A percentile compares a stretch with the other conserved stretches of the same genome.
Conservation (phyloP, 2,888 invertebrate species). For the Brachyptera putata region DNA sequence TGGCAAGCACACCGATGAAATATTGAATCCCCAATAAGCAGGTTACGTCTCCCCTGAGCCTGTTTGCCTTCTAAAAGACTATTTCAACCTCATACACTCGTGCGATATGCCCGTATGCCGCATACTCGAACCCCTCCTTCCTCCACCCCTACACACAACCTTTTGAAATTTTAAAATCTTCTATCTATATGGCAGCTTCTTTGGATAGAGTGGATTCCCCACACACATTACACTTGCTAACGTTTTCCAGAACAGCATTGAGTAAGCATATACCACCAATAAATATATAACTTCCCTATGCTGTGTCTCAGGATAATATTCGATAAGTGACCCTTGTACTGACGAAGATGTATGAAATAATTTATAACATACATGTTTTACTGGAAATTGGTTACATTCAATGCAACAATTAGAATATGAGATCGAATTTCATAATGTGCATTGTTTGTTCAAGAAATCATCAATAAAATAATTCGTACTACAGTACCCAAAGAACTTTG, state of each 20-base stretch:
- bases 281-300: no score
- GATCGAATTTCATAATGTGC: no score
- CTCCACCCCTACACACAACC: not conserved
- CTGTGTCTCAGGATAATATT: no score
- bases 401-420: no score
- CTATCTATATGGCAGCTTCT: conserved; percentile 7
- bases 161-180: conserved; percentile 20
- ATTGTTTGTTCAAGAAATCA: no score
- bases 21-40: conserved; percentile 18
- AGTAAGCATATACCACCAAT: no score
- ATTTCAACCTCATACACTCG: conserved; percentile 10
- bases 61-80: not conserved
- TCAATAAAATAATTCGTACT: no score
- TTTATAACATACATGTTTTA: no score
- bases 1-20: conserved; percentile 12
- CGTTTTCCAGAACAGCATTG: conserved; percentile 3
- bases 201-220: not conserved
- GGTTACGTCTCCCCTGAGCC: conserved; percentile 15
- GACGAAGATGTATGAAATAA: no score
- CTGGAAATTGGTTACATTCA: no score
- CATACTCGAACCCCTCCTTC: not conserved
- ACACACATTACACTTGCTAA: conserved; percentile 15
- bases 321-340: no score
- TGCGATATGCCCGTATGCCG: conserved; percentile 18
- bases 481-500: no score